Evolutionary conservation across 1,140 invertebrate genomes (phyloP), one percentile per base, ranked within the genome.

Genomic region (Brevipalpus yothersi): DNA sequence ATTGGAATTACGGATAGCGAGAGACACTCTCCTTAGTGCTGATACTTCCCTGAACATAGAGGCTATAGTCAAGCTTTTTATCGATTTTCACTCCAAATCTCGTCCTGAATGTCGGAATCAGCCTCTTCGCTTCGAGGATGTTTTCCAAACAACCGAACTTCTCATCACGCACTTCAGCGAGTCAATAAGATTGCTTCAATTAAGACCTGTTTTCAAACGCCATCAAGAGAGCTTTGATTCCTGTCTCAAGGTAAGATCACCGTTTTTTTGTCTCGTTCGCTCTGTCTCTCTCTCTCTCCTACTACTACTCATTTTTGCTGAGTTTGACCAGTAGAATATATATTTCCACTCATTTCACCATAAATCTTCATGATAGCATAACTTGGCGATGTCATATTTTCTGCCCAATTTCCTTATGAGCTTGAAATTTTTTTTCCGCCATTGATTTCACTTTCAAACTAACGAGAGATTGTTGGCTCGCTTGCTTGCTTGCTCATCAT

Each of bases 1-100:
- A 40, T 72, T 90, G 17, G 78, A 86, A 69, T 78, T 85, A 57
- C 75, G 83, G 63, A 80, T 87, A 40, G 17, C 79, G 64, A 86
- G 81, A 71, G 83, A 83, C 73, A 80, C 80, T 19, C 75, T 78
- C 63, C 72, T 79, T 53, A 80, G 74, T 65, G 74, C 69, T 63
- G 84, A 89, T 72, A 83, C 84, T 15, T 84, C 84, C 68, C 82
- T 83, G 67, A 82, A 83, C 58, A 80, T 82, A 62, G 83, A 87
- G 75, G 81, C 83, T 58, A 65, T 68, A 61, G 69, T 66, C 42
- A 75, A 79, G 63, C 75, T 86, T 23, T 82, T 84, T 78, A 72
- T 88, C 21, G 84, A 87, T 71, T 74, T 83, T 58, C 78, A 81
- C 62, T 77, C 79, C 42, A 82, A 81, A 62, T 75, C 76, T 7